A percentile compares a stretch with the other conserved stretches of the same genome.
Conservation (phyloP, 2,888 invertebrate species). For the Hirtodrosophila alboralis region DNA sequence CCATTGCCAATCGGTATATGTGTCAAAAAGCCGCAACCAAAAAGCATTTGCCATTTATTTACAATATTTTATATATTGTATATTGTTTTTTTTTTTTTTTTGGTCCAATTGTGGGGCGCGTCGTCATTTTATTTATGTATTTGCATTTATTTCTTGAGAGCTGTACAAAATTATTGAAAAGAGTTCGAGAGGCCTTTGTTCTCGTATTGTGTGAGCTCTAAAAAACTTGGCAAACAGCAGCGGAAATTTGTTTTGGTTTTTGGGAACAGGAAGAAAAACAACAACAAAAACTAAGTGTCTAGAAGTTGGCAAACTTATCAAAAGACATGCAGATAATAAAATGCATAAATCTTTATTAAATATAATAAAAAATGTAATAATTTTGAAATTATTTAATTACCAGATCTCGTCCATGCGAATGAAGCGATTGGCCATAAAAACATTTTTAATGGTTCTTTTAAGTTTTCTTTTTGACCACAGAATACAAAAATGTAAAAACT, state of each 20-base stretch:
- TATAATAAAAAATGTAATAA: no score
- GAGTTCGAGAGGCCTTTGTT: conserved; percentile 62
- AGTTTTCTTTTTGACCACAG: not conserved
- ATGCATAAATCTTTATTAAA: conserved; percentile 23
- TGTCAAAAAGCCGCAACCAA: conserved; percentile 66
- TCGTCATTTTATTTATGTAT: conserved; percentile 66
- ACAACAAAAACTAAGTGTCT: conserved; percentile 7
- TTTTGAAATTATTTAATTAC: conserved; percentile 19
- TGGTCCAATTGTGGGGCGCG: conserved; percentile 52
- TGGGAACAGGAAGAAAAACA: conserved; percentile 50
- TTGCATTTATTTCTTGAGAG: conserved; percentile 59
- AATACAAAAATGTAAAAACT: conserved; percentile 10
- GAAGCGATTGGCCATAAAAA: not conserved
- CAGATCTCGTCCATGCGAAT: not conserved
- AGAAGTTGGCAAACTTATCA: conserved; percentile 38
- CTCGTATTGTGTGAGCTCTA: conserved; percentile 21
- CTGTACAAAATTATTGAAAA: conserved; percentile 65
- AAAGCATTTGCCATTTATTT: conserved; percentile 65
- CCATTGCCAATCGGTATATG: conserved; percentile 28
- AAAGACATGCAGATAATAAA: conserved; percentile 30
- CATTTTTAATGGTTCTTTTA: conserved; percentile 7
- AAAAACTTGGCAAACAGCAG: conserved; percentile 60
- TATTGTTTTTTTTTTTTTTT: conserved; percentile 42
- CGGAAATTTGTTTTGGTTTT: conserved; percentile 71
- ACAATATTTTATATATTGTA: conserved; percentile 69